Percentiles rank a stretch among this genome's conserved stretches.
These are phyloP conservation scores for Hydrochoerus hydrochaeris DNA, from an alignment of 2,113 vertebrate genomes.

Conservation along the genomic window DNA sequence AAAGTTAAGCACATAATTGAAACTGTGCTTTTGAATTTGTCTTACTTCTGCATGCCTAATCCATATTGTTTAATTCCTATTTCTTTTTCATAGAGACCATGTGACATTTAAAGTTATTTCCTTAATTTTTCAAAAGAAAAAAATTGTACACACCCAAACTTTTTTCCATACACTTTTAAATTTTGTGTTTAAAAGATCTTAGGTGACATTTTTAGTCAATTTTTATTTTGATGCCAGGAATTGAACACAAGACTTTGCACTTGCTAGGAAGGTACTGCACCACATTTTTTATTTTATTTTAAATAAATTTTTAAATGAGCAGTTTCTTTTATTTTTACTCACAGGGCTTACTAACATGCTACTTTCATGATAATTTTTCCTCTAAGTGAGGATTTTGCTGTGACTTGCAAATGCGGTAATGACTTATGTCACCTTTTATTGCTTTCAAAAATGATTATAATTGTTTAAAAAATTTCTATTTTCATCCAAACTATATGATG, in stretches of 20 bases:
- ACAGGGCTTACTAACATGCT: background rate
- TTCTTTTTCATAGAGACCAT: background rate
- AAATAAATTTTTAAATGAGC: background rate
- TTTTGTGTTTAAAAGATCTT: background rate
- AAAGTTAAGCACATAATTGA: background rate
- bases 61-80: background rate
- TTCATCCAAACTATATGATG: background rate
- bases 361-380: background rate
- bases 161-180: background rate
- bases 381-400: background rate
- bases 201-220: background rate
- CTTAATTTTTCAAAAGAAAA: background rate
- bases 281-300: background rate
- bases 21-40: background rate
- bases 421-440: background rate
- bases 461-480: background rate
- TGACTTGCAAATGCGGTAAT: background rate
- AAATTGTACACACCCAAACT: background rate
- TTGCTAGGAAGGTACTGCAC: too few species aligned
- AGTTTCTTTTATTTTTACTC: background rate
- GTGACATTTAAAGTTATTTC: background rate
- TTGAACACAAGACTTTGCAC: too few species aligned
- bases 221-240: background rate
- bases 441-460: background rate
- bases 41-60: background rate